Evolutionary conservation across 1,140 invertebrate genomes (phyloP), one percentile per base, ranked within the genome.

Genomic region (Leptonema lineaticorne): DNA sequence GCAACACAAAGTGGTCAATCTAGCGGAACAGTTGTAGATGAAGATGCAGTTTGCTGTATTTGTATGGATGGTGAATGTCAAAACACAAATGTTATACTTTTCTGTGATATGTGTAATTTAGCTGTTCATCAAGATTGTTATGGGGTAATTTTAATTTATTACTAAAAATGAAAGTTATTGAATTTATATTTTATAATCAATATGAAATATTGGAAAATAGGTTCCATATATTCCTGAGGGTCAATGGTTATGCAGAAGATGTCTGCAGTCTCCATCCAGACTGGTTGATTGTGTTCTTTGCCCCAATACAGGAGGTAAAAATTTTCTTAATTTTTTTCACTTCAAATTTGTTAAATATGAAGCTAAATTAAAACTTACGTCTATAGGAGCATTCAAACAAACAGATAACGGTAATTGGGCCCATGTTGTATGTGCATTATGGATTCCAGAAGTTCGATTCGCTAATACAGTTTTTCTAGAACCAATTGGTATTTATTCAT

Each of bases 51-150:
- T 0, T 99, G 97, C 78, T 97, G 94, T 76, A 98, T 99, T 73
- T 93, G 92, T 74, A 90, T 92, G 87, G 91, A 93, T 75, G 97
- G 97, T 9, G 96, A 99, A 77, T 99, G 96, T 81, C 92, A 96
- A 76, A 98, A 98, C 78, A 94, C 93, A 68, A 98, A 98, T 80
- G 92, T 93, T 30, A 94, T 94, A 68, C 84, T 99, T 29, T 99
- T 99, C 81, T 99, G 97, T 84, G 97, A 99, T 82, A 98, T 99
- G 95, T 99, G 97, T 81, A 99, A 99, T 83, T 83, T 99, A 27
- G 95, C 97, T 18, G 97, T 99, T 18, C 96, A 99, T 83, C 97
- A 99, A 81, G 97, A 99, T 81, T 99, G 97, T 78, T 99, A 99
- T 81, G 97, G 97, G 56, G 96, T 82, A 75, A 72, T 74, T 71